Evolutionary conservation across 64 coral and sea anemone genomes (phyloP), one percentile per base, ranked within the genome.

Genomic region (Dendronephthya gigantea): DNA sequence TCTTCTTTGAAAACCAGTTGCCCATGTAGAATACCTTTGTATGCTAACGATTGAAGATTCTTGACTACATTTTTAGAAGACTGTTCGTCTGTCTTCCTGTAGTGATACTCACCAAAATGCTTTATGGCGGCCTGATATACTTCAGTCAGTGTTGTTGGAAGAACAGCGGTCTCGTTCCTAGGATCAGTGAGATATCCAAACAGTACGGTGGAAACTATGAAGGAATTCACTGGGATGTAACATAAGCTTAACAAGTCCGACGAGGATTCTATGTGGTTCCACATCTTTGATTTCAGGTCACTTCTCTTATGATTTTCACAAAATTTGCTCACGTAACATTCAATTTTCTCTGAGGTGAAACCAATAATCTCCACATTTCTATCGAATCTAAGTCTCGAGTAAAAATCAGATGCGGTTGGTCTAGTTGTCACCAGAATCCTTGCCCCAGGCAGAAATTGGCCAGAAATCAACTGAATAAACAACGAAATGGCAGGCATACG

Each of bases 331-430:
- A 87, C 39, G 58, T 87, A 87, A 2, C 70, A 16, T 47, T 74
- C 35, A 35, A 72, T 41, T 28, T 87, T 48, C 23, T 37, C 9
- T 0, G 22, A 3, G 2, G 22, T 13, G 34, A 87, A 87, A 39
- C 85, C 85, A 15, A 87, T 7, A 11, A 87, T 70, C 50, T 87
- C 85, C 22, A 30, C 59, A 13, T 43, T 74, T 58, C 84, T 55
- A 9, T 85, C 27, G 12, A 85, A 66, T 17, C 6, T 58, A 4
- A 9, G 19, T 29, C 5, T 35, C 15, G 17, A 22, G n/a, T 58
- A 68, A 22, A 69, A 22, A 19, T 74, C 17, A 23, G 10, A 39
- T 72, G 35, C 36, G 8, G 37, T 87, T 27, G 84, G 50, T 38
- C 49, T 68, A 36, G 10, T 55, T 33, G 83, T 84, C 33, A 50